Evolutionary conservation across 2,113 vertebrate genomes (phyloP), one percentile per base, ranked within the genome.

Genomic region (Chlorodrepanis virens): DNA sequence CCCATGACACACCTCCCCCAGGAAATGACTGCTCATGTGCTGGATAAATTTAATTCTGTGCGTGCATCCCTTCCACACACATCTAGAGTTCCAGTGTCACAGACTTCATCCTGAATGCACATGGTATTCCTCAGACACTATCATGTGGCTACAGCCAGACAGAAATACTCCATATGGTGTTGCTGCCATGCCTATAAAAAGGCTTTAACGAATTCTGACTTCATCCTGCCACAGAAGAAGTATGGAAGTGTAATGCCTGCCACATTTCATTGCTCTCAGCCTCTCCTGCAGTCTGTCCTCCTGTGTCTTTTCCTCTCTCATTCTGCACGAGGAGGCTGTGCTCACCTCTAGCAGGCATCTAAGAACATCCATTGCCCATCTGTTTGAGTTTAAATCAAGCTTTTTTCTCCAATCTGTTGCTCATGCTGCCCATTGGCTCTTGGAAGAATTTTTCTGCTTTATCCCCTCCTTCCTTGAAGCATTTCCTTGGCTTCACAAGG

Each of bases 181-280:
- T 96, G 94, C 88, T 89, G 90, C 79, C 2, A 18, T 78, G 80
- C 88, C 90, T 95, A 95, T 93, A 96, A 95, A 95, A 96, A 95
- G 88, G n/a, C 53, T 90, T 57, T 96, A 95, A 96, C 31, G 37
- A 93, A 95, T 95, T 96, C 92, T 93, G 90, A 95, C 87, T 91
- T 93, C 91, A 96, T 89, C 33, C 45, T 2, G 1, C 35, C 75
- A 31, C 70, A 61, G 5, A 71, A 75, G 61, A 84, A 71, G 68
- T 13, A 93, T 2, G 67, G 92, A 89, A 83, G 89, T 87, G 60
- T 83, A 92, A 90, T 35, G 83, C 88, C 88, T 90, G 92, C 37
- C 96, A 93, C 88, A 82, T 94, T 96, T 63, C 64, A 60, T n/a
- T 89, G 90, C 88, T 64, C 77, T 44, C 89, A 91, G 87, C 44